Evolutionary conservation across 2,888 invertebrate genomes (phyloP), one percentile per base, ranked within the genome.

Genomic region (Tetheella fluctuosa): DNA sequence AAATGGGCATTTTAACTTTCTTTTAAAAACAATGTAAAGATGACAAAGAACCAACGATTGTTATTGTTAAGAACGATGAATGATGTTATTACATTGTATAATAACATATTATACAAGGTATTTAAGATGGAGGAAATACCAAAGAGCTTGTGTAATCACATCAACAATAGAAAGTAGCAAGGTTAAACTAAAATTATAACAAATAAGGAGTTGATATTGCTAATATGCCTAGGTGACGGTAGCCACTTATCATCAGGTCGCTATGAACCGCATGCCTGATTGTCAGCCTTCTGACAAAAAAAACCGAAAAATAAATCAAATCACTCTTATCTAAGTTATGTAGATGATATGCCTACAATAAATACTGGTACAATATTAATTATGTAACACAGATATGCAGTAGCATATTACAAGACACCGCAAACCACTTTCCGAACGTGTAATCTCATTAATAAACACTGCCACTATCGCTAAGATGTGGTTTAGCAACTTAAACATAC

Each of bases 371-470:
- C 20, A 20, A 48, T 48, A 48, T 20, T 48, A 20, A 48, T 48
- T 48, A 48, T 48, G 48, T 48, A 48, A 48, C n/a, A 42, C 7
- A 48, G 20, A 48, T 48, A 48, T 48, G 39, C 59, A 64, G 61
- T 64, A 64, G 62, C 63, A 59, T 69, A 69, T 59, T 67, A 69
- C 58, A 60, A 61, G 64, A 70, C 68, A 63, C 59, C 64, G 59
- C 62, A 70, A 68, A 75, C 84, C 67, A 77, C 81, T 83, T 81
- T 82, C 77, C 76, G 80, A 74, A 73, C 76, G 59, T 70, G 77
- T 79, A 79, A 82, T 81, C 79, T 84, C 80, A 83, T 86, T 86
- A 84, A 81, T 77, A 79, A 83, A 76, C 79, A 76, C 71, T 73
- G 72, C 75, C 74, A 76, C 10, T 20, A 20, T 48, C 71, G 71